Conservation (phyloP, 1,140 invertebrate species). For the Elymnias hypermnestra region DNA sequence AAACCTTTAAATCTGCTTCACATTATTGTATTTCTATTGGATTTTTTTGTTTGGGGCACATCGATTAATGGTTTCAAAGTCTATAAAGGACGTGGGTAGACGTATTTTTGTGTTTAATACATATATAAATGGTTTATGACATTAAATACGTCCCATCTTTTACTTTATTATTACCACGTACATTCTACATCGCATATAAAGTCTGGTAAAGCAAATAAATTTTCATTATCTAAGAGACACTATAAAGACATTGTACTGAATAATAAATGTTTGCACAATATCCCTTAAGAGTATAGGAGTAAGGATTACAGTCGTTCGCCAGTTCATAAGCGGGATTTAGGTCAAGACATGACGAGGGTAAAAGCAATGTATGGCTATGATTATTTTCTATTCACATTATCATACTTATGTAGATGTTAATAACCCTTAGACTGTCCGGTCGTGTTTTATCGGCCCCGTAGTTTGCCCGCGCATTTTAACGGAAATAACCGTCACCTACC, state of each 20-base stretch:
- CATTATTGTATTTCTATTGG: no score
- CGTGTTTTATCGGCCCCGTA: no score
- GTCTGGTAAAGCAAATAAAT: slow-evolving; percentile 17
- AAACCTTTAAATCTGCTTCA: no score
- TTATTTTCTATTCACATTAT: slow-evolving; percentile 13
- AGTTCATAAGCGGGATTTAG: slow-evolving; percentile 4
- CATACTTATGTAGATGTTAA: slow-evolving; percentile 2
- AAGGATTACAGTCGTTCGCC: slow-evolving; percentile 7
- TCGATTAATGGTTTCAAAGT: no score
- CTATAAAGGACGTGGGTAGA: no score
- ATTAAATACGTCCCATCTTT: neutral
- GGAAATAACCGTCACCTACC: no score
- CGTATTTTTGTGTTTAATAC: no score
- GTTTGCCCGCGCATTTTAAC: no score
- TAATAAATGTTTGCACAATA: slow-evolving; percentile 3
- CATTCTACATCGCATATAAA: slow-evolving; percentile 16
- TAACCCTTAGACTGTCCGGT: no score
- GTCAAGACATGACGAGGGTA: slow-evolving; percentile 11
- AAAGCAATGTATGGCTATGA: slow-evolving; percentile 14
- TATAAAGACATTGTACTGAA: slow-evolving; percentile 27
- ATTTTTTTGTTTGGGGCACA: no score
- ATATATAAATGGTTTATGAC: no score
- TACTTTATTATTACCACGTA: neutral
- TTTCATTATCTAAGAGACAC: slow-evolving; percentile 28
- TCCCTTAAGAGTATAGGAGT: neutral